These are phyloP conservation scores for Baronia brevicornis DNA, from an alignment of 2,888 invertebrate species.

Conservation along the genomic window DNA sequence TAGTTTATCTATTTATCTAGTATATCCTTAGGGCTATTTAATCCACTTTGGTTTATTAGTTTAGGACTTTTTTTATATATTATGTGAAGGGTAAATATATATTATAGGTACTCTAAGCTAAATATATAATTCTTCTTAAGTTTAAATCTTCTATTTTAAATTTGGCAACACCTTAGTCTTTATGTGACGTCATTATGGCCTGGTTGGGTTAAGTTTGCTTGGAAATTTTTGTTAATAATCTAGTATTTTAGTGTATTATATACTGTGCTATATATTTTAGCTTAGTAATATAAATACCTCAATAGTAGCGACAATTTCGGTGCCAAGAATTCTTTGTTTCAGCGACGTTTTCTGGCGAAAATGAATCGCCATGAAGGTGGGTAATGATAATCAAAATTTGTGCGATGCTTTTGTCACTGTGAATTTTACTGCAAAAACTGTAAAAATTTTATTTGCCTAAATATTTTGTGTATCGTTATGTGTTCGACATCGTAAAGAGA, in stretches of 20 bases:
- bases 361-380: conserved; percentile 98
- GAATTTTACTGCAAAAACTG: conserved; percentile 47
- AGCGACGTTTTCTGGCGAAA: conserved; percentile 75
- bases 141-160: too few species aligned
- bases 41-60: too few species aligned
- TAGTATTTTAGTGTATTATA: conserved; percentile 78
- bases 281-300: conserved; percentile 71
- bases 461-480: too few species aligned
- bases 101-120: too few species aligned
- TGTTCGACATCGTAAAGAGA: too few species aligned
- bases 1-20: too few species aligned
- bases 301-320: conserved; percentile 64
- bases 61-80: too few species aligned
- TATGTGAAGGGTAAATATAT: too few species aligned
- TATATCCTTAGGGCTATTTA: too few species aligned
- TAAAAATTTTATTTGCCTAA: too few species aligned
- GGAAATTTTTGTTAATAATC: conserved; percentile 79
- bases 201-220: conserved; percentile 83
- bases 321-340: conserved; percentile 65
- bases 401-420: conserved; percentile 69
- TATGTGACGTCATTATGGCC: conserved; percentile 79
- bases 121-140: too few species aligned
- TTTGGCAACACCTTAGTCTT: conserved; percentile 38
- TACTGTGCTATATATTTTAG: conserved; percentile 75
- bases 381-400: conserved; percentile 76